These are phyloP conservation scores for Xiphias gladius DNA, from an alignment of 2,113 vertebrate genomes.

Conservation along the genomic window DNA sequence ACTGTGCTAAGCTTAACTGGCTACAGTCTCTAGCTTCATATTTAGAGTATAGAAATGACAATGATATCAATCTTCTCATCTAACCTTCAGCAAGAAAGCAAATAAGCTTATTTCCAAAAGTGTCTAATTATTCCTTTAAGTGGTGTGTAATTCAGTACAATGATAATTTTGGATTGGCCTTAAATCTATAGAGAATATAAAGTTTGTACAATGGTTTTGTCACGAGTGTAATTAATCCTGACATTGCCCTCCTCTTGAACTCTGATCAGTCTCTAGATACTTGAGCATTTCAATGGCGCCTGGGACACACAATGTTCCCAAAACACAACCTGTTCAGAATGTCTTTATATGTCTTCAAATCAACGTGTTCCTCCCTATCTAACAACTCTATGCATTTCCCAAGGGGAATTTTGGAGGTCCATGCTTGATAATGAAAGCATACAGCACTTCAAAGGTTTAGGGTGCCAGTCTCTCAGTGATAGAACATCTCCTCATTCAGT, in stretches of 20 bases:
- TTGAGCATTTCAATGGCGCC: background rate
- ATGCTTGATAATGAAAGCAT: constrained; percentile 44
- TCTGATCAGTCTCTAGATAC: constrained; percentile 18
- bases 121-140: too few species aligned
- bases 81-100: too few species aligned
- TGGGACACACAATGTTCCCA: constrained; percentile 29
- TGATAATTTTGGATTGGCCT: too few species aligned
- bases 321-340: constrained; percentile 18
- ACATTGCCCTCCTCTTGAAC: constrained; percentile 42
- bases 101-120: too few species aligned
- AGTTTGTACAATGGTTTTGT: background rate
- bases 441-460: constrained; percentile 47
- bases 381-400: constrained; percentile 54
- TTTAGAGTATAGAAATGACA: background rate
- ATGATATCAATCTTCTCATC: background rate
- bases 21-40: background rate
- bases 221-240: background rate
- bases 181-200: background rate
- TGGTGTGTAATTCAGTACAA: too few species aligned
- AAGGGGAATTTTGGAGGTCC: constrained; percentile 38
- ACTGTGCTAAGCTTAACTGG: background rate
- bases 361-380: constrained; percentile 46
- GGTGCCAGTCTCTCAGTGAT: constrained; percentile 41
- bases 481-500: constrained; percentile 28
- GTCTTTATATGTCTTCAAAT: constrained; percentile 32